phyloP scores from a whole-genome alignment of 30 jellyfish, hydroid and myxozoan species.

The Aurelia aurita complex sp. Pacific region DNA sequence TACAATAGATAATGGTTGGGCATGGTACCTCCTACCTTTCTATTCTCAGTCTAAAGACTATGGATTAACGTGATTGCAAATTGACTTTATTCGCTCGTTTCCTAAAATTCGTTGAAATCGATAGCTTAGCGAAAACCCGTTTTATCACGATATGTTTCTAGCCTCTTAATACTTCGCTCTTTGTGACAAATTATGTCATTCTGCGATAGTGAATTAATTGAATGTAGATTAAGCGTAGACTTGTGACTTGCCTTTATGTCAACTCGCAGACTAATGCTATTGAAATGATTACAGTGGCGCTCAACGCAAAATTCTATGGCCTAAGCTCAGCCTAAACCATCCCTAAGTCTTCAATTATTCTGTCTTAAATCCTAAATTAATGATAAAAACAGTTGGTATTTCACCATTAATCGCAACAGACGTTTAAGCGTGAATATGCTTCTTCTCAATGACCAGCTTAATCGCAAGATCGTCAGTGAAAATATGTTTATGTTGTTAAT shows the following conservation, averaged over 20 bases:
- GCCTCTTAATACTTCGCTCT: conserved; percentile 62
- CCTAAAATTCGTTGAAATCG: conserved; percentile 31
- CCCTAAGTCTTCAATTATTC: conserved; percentile 59
- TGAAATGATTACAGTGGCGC: conserved; percentile 79
- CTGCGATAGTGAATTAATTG: conserved; percentile 51
- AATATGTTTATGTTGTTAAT: neutral
- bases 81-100: conserved; percentile 40
- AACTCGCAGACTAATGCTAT: conserved; percentile 59
- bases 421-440: conserved; percentile 43
- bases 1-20: conserved; percentile 54
- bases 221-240: conserved; percentile 54
- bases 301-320: conserved; percentile 37
- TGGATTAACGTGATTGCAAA: conserved; percentile 52
- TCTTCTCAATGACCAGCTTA: conserved; percentile 10
- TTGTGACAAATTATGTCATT: conserved; percentile 77
- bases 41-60: conserved; percentile 25
- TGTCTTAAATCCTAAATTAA: conserved; percentile 52
- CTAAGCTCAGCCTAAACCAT: conserved; percentile 69
- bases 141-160: conserved; percentile 54
- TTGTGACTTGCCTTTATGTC: conserved; percentile 58
- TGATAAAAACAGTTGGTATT: conserved; percentile 72
- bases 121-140: conserved; percentile 52
- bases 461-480: conserved; percentile 17
- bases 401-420: conserved; percentile 38
- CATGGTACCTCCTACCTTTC: conserved; percentile 62